phyloP scores from a whole-genome alignment of 2,113 vertebrate species.

The Columba livia region DNA sequence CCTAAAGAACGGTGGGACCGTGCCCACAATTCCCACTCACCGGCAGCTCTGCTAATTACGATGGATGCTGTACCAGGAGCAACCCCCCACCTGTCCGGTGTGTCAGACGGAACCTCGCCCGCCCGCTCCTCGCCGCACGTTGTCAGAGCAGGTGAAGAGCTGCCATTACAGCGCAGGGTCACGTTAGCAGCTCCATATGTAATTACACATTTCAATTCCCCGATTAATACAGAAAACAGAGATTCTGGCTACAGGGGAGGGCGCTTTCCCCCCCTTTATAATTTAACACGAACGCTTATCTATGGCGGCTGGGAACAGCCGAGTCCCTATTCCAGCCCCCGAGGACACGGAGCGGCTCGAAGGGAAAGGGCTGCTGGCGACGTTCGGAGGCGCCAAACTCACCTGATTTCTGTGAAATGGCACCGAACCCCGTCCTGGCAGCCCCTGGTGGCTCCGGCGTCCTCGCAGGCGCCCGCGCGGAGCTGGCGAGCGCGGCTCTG shows the following conservation, averaged over 20 bases:
- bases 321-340: no score
- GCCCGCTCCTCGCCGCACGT: rapidly evolving
- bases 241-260: background rate
- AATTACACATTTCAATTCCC: background rate
- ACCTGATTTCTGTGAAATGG: background rate
- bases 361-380: no score
- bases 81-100: background rate
- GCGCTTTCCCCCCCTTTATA: background rate
- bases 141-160: background rate
- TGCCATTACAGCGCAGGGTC: background rate
- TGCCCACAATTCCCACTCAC: background rate
- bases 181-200: background rate
- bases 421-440: background rate
- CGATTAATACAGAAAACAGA: background rate
- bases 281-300: background rate
- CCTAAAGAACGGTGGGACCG: background rate
- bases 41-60: background rate
- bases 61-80: background rate
- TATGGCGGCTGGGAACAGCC: background rate
- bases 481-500: background rate
- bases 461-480: rapidly evolving
- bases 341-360: background rate
- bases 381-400: background rate
- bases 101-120: background rate
- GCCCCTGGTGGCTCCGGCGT: background rate